Percentiles rank a stretch among this genome's conserved stretches.
Evolutionary conservation across 1,140 invertebrate genomes (phyloP).

Genomic region (Drosophila rufa): DNA sequence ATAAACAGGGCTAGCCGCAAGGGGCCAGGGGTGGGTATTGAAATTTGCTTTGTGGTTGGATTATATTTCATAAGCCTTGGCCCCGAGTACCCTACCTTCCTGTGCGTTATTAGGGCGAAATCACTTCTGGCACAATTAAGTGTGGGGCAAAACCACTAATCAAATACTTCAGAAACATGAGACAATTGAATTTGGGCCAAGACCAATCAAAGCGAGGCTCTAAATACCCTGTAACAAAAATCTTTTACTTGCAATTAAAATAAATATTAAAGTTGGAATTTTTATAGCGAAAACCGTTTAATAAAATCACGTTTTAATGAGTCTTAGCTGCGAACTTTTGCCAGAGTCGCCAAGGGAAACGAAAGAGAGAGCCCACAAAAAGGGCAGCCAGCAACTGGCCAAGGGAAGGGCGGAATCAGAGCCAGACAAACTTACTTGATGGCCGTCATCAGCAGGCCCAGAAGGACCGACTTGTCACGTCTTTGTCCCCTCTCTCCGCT

Average conservation of each 20-base stretch:
- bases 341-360: neutral
- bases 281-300: neutral
- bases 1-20: constrained; percentile 10
- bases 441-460: constrained; percentile 52
- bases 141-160: constrained; percentile 28
- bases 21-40: neutral
- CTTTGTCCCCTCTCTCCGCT: constrained; percentile 9
- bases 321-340: constrained; percentile 1
- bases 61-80: constrained; percentile 24
- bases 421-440: constrained; percentile 53
- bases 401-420: constrained; percentile 13
- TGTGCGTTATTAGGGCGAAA: neutral
- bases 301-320: constrained; percentile 5
- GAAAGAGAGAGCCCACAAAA: neutral
- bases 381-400: constrained; percentile 9
- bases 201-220: neutral
- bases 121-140: constrained; percentile 24
- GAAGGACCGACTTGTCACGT: constrained; percentile 47
- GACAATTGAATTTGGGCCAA: constrained; percentile 14
- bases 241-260: too few species aligned
- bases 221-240: neutral
- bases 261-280: too few species aligned
- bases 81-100: neutral
- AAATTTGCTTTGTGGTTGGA: constrained; percentile 41
- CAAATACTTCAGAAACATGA: constrained; percentile 22